These are phyloP conservation scores for Melanotaenia nigrans DNA, from an alignment of 2,797 vertebrate species.

Conservation along the genomic window DNA sequence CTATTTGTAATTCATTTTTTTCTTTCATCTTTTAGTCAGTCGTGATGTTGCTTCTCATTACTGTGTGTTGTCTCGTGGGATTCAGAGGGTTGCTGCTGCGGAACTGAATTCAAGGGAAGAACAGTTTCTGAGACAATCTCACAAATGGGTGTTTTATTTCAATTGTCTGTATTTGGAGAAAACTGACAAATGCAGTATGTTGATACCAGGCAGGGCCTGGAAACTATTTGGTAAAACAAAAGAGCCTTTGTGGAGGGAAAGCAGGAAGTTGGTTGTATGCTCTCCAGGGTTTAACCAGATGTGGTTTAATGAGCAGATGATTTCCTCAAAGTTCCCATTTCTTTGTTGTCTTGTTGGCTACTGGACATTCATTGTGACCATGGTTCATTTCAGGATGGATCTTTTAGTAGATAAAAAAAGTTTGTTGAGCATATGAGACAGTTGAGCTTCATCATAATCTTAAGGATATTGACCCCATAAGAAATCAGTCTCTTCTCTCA, in stretches of 20 bases:
- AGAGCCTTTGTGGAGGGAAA: conserved; percentile 32
- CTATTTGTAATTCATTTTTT: background rate
- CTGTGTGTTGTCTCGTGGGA: conserved; percentile 9
- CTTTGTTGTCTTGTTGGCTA: background rate
- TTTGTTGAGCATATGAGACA: background rate
- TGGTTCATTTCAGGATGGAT: conserved; percentile 5
- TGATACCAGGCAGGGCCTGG: conserved; percentile 6
- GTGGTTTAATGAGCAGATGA: conserved; percentile 8
- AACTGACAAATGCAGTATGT: conserved; percentile 9
- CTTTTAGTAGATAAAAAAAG: background rate
- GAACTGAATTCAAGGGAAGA: conserved; percentile 6
- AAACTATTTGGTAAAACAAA: conserved; percentile 32
- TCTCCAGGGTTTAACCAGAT: conserved; percentile 29
- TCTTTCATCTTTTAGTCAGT: background rate
- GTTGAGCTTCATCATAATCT: background rate
- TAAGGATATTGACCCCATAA: background rate
- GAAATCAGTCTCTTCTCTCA: conserved; percentile 18
- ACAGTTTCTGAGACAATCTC: background rate
- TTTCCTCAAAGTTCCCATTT: conserved; percentile 7
- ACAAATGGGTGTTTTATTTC: background rate
- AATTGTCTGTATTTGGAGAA: conserved; percentile 15
- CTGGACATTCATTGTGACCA: background rate
- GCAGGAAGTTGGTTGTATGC: conserved; percentile 22
- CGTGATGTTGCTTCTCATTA: background rate
- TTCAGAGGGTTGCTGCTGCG: conserved; percentile 18